These are phyloP conservation scores for Oxyura jamaicensis DNA, from an alignment of 2,113 vertebrate genomes.

Conservation along the genomic window DNA sequence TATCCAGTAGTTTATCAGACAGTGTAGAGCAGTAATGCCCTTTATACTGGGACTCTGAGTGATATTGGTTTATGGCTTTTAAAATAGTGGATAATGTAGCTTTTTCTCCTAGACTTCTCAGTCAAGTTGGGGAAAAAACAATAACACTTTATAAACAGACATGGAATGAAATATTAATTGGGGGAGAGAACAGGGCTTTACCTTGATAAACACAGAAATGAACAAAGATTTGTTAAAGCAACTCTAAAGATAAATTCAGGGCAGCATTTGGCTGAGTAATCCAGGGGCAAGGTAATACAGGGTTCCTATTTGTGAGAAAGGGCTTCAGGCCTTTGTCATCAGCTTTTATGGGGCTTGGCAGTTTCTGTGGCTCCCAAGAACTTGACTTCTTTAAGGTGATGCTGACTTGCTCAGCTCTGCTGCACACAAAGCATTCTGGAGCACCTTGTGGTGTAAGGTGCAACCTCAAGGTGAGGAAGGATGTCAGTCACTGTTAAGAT, in stretches of 20 bases:
- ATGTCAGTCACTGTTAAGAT: neutral
- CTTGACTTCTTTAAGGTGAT: neutral
- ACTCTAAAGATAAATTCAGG: neutral
- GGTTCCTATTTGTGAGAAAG: neutral
- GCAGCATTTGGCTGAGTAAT: neutral
- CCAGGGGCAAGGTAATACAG: neutral
- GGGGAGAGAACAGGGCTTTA: neutral
- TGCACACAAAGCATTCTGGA: neutral
- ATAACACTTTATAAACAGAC: too few species aligned
- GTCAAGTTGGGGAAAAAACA: neutral
- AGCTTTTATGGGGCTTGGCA: neutral
- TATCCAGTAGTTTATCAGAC: neutral
- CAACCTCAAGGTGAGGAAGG: neutral
- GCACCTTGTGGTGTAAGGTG: neutral
- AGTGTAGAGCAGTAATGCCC: neutral
- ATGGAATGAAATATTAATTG: too few species aligned
- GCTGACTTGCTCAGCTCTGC: neutral
- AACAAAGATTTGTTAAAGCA: neutral
- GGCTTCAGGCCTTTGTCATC: neutral
- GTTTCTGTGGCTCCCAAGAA: neutral
- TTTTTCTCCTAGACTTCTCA: neutral
- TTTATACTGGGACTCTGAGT: neutral
- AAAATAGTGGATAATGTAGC: neutral
- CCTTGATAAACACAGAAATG: neutral
- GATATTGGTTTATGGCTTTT: neutral